Evolutionary conservation across 2,113 vertebrate species (phyloP), one percentile per base, ranked within the genome.

Genomic region (Cheirogaleus medius): DNA sequence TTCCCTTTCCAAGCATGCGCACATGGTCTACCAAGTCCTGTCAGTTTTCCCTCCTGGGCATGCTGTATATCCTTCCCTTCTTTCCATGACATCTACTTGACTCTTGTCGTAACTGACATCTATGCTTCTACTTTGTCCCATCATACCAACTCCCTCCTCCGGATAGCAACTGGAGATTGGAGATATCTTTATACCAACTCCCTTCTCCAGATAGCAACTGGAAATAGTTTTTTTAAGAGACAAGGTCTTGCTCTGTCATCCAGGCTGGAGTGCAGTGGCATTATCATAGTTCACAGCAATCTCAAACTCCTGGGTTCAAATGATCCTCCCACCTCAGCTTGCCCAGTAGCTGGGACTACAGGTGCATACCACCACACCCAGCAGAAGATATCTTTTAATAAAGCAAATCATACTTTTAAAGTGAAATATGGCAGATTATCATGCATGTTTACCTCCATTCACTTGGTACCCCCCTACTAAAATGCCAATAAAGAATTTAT

Each of bases 401-500:
- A 63, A 77, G 64, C 20, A 73, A 76, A 15, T 42, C 27, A 17
- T 4, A 63, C 49, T 37, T 56, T 27, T 80, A 88, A 88, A 73
- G 21, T 82, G 44, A 71, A 58, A 39, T 25, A 52, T 23, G 27
- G 34, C 44, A 64, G 23, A 82, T 4, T 42, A 86, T 25, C n/a
- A 8, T 42, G 17, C 15, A 29, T 58, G 7, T 69, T 76, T 64
- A 56, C n/a, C 44, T 54, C 25, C 60, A 87, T 91, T 91, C 54
- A 80, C 83, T 49, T 88, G 29, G 9, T 44, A 71, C n/a, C 37
- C 84, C 81, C n/a, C n/a, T n/a, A 74, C 71, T 94, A 89, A 96
- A 92, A 68, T 60, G 23, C 69, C 21, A 94, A 44, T 27, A 60
- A 66, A 82, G 25, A 89, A 47, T 34, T 78, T 54, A 94, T 12